phyloP scores from a whole-genome alignment of 2,888 invertebrate species.

The Ectemnius cavifrons region DNA sequence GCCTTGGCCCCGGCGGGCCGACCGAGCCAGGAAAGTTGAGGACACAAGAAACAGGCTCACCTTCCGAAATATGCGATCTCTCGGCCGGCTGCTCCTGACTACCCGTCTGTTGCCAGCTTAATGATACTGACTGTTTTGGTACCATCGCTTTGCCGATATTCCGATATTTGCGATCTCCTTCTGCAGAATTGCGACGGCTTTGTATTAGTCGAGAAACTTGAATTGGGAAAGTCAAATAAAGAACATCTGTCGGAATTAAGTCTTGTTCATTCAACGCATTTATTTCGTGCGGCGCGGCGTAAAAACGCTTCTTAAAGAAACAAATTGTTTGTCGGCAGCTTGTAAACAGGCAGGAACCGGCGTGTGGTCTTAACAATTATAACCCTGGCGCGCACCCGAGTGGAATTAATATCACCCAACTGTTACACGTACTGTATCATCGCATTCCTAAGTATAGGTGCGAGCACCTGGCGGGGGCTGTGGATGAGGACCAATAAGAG shows the following conservation, averaged over 20 bases:
- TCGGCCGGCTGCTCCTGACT: conserved; percentile 14
- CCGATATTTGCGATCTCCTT: no score
- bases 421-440: not conserved
- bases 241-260: not conserved
- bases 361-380: conserved; percentile 8
- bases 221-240: not conserved
- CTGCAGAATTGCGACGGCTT: no score
- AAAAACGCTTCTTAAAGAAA: not conserved
- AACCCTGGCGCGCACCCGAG: not conserved
- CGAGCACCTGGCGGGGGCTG: not conserved
- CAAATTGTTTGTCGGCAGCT: not conserved
- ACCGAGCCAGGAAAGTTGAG: conserved; percentile 33
- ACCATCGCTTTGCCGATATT: no score
- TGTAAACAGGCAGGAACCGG: not conserved
- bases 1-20: conserved; percentile 43
- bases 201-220: not conserved
- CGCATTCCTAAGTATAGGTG: no score
- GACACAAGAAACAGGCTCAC: conserved; percentile 14
- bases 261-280: not conserved
- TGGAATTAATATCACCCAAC: conserved; percentile 10
- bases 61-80: conserved; percentile 28
- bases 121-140: no score
- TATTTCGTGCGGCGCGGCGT: not conserved
- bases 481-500: not conserved
- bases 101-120: no score